Evolutionary conservation across 1,140 invertebrate genomes (phyloP).

Genomic region (Saccostrea glomerata): DNA sequence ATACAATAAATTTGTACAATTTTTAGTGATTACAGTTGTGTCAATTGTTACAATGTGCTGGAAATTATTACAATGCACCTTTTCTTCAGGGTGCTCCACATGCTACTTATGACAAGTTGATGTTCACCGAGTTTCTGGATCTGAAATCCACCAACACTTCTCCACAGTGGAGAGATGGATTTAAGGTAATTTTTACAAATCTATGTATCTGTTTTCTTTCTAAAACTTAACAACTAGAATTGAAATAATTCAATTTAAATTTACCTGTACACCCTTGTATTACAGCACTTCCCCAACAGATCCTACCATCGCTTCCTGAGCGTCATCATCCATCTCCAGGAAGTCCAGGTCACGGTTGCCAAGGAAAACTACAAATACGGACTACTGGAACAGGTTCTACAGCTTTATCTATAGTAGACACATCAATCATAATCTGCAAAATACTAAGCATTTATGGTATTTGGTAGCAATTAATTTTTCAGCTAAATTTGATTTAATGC

Average conservation of each 20-base stretch:
- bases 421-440: neutral
- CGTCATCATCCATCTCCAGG: constrained; percentile 75
- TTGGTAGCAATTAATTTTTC: no score
- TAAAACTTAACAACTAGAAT: no score
- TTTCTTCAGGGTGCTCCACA: constrained; percentile 71
- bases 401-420: neutral
- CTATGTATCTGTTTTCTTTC: no score
- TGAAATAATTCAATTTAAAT: no score
- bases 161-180: constrained; percentile 76
- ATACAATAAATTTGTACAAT: neutral
- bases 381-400: constrained; percentile 74
- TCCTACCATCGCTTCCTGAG: constrained; percentile 73
- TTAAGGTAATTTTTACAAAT: constrained; percentile 64
- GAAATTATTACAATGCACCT: neutral
- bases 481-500: no score
- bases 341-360: constrained; percentile 72
- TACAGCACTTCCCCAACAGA: constrained; percentile 73
- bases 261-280: neutral
- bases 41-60: neutral
- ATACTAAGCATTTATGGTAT: no score
- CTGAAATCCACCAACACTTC: constrained; percentile 72
- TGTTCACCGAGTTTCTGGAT: constrained; percentile 73
- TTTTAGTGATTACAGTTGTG: neutral
- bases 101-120: constrained; percentile 76
- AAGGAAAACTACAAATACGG: constrained; percentile 76